Conservation (phyloP, 2,113 vertebrate species). For the Drymodes brunneopygia region DNA sequence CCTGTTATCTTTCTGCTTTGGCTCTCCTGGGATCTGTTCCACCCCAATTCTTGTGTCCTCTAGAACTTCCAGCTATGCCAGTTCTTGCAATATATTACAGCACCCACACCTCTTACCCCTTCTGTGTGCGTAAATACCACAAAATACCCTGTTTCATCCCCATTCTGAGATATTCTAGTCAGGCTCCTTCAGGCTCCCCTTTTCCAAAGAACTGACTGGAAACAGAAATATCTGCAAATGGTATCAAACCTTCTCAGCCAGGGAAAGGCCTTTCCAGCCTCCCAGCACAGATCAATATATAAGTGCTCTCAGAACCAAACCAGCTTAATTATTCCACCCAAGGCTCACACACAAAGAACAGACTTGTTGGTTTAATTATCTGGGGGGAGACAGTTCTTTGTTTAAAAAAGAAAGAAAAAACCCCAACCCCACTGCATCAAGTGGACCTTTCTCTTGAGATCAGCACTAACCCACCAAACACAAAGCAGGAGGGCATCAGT, state of each 20-base stretch:
- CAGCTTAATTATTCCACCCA: not conserved
- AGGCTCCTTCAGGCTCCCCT: not conserved
- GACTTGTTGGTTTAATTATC: not conserved
- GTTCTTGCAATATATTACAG: not conserved
- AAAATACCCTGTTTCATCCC: not conserved
- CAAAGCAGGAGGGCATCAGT: not conserved
- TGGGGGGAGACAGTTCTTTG: not conserved
- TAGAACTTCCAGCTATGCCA: not conserved
- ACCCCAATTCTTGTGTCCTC: not conserved
- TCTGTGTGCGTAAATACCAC: not conserved
- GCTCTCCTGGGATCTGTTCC: not conserved
- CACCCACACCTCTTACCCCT: not conserved
- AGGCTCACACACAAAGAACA: not conserved
- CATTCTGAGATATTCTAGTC: not conserved
- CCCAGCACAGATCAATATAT: not conserved
- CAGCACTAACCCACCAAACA: not conserved
- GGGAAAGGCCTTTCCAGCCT: not conserved
- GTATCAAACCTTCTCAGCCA: not conserved
- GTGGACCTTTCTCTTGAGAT: not conserved
- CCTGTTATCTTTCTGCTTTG: not conserved
- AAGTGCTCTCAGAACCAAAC: not conserved
- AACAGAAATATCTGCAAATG: not conserved
- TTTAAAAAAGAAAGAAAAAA: not conserved
- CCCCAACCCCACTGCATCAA: accelerated
- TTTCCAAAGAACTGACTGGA: not conserved